Percentiles rank a stretch among this genome's conserved stretches.
These are phyloP conservation scores for Melanaphis sacchari DNA, from an alignment of 1,140 invertebrate genomes.

Conservation along the genomic window DNA sequence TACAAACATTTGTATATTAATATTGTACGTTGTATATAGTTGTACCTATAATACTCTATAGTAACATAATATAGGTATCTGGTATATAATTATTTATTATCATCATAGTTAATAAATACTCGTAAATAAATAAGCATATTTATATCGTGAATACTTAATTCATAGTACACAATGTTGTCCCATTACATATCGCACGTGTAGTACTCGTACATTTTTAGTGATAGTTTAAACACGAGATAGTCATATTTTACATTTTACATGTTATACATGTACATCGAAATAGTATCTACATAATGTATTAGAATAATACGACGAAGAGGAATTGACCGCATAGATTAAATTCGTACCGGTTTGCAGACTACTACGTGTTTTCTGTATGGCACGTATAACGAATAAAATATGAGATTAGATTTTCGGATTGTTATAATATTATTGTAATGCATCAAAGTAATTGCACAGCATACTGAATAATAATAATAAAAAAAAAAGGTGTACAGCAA, in stretches of 20 bases:
- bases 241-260: background rate
- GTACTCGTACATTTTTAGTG: background rate
- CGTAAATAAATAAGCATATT: background rate
- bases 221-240: background rate
- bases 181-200: background rate
- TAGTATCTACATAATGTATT: background rate
- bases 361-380: background rate
- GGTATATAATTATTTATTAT: background rate
- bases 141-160: background rate
- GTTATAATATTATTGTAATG: background rate
- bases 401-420: background rate
- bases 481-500: no score
- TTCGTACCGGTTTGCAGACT: constrained; percentile 7
- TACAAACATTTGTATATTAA: background rate
- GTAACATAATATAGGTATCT: background rate
- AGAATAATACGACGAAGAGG: background rate
- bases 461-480: background rate
- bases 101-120: background rate
- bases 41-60: background rate
- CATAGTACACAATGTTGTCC: background rate
- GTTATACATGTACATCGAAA: background rate
- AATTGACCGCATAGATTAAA: background rate
- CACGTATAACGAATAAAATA: background rate
- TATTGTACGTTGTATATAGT: background rate
- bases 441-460: background rate